These are phyloP conservation scores for Camponotus pennsylvanicus DNA, from an alignment of 1,140 invertebrate genomes.

Conservation along the genomic window DNA sequence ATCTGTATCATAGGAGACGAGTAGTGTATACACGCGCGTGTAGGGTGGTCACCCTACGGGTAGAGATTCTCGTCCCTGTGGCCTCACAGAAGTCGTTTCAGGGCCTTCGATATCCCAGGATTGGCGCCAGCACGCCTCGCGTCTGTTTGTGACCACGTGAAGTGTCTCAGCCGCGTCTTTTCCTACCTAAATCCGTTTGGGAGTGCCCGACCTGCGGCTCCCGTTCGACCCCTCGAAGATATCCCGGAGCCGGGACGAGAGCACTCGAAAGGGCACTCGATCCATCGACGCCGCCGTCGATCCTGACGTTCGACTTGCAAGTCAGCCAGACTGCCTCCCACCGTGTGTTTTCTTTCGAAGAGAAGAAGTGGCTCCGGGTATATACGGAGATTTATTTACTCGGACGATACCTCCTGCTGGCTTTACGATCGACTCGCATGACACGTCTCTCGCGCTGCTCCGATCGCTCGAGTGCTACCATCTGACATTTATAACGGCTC, in stretches of 20 bases:
- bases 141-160: constrained; percentile 55
- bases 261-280: constrained; percentile 70
- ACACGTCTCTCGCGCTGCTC: constrained; percentile 51
- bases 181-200: constrained; percentile 66
- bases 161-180: constrained; percentile 60
- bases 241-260: constrained; percentile 42
- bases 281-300: constrained; percentile 71
- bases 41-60: constrained; percentile 61
- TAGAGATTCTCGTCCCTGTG: constrained; percentile 68
- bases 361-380: constrained; percentile 23
- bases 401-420: constrained; percentile 60
- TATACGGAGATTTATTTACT: constrained; percentile 59
- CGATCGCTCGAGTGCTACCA: constrained; percentile 60
- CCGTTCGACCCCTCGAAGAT: constrained; percentile 60
- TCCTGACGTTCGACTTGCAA: constrained; percentile 63
- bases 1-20: constrained; percentile 36
- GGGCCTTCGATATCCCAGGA: constrained; percentile 75
- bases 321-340: constrained; percentile 57
- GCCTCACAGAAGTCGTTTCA: constrained; percentile 66
- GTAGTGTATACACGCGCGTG: constrained; percentile 21
- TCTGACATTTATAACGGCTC: constrained; percentile 57
- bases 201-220: constrained; percentile 62
- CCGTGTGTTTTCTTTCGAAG: constrained; percentile 66
- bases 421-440: constrained; percentile 62
- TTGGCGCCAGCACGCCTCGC: constrained; percentile 72